These are phyloP conservation scores for Erynnis tages DNA, from an alignment of 2,888 invertebrate genomes.

Conservation along the genomic window DNA sequence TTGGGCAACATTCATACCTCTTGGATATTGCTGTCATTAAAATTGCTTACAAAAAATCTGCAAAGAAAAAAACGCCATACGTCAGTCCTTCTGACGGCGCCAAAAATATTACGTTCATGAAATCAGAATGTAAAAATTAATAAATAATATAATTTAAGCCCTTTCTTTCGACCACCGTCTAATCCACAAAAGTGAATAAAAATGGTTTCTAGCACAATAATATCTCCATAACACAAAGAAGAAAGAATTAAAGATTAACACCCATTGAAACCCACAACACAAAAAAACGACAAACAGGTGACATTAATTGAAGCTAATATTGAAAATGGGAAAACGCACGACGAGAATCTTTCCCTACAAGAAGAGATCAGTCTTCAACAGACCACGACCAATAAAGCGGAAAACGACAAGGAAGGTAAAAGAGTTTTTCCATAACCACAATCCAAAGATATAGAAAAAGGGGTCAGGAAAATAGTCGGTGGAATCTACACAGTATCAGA, in stretches of 20 bases:
- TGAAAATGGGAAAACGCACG: conserved; percentile 53
- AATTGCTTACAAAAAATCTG: conserved; percentile 21
- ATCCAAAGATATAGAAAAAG: conserved; percentile 46
- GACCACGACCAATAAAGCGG: conserved; percentile 59
- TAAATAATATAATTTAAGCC: background rate
- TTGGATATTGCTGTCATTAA: background rate
- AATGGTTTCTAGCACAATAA: conserved; percentile 9
- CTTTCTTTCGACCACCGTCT: background rate
- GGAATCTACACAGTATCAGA: conserved; percentile 58
- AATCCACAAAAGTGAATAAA: conserved; percentile 1
- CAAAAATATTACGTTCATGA: conserved; percentile 12
- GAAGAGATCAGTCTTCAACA: conserved; percentile 57
- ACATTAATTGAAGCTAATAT: too few relatives aligned
- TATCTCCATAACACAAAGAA: conserved; percentile 1
- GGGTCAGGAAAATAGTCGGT: conserved; percentile 53
- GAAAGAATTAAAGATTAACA: too few relatives aligned
- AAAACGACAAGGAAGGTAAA: conserved; percentile 57
- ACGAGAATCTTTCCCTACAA: conserved; percentile 52
- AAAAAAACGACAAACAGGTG: too few relatives aligned
- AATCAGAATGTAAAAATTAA: conserved; percentile 32
- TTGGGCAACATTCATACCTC: too few relatives aligned
- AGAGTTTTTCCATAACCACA: conserved; percentile 56
- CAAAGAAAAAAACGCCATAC: conserved; percentile 5
- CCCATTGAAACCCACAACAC: too few relatives aligned
- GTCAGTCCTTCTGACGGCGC: conserved; percentile 17